Percentiles rank a stretch among this genome's conserved stretches.
These are phyloP conservation scores for Lottia scabra DNA, from an alignment of 2,888 invertebrate species.

Conservation along the genomic window DNA sequence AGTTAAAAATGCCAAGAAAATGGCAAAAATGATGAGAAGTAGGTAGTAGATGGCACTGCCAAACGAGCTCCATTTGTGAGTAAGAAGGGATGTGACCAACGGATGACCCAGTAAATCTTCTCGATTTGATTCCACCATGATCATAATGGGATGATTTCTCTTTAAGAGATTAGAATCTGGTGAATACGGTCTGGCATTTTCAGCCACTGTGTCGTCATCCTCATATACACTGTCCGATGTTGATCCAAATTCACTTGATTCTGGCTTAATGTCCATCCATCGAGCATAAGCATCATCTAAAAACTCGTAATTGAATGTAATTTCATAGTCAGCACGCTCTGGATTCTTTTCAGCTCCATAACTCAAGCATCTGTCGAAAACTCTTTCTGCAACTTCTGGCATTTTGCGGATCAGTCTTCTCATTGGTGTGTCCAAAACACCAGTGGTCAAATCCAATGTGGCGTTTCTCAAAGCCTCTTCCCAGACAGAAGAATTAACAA, in stretches of 20 bases:
- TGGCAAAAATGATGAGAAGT: conserved; percentile 69
- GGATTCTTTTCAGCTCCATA: conserved; percentile 55
- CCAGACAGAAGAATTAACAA: conserved; percentile 69
- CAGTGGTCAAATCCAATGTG: conserved; percentile 54
- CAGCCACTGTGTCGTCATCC: conserved; percentile 59
- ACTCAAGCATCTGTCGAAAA: conserved; percentile 64
- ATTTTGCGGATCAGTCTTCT: conserved; percentile 71
- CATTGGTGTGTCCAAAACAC: conserved; percentile 70
- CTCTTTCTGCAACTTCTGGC: conserved; percentile 69
- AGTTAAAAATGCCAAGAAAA: conserved; percentile 70
- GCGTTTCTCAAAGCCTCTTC: conserved; percentile 68
- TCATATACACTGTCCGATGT: conserved; percentile 60
- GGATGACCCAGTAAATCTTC: conserved; percentile 71
- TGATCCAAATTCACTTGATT: conserved; percentile 46
- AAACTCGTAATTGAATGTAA: conserved; percentile 71
- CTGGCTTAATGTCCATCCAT: conserved; percentile 51
- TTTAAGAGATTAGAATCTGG: conserved; percentile 64
- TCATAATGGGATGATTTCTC: conserved; percentile 68
- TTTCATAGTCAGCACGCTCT: conserved; percentile 58
- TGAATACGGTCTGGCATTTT: conserved; percentile 62
- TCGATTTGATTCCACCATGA: conserved; percentile 68
- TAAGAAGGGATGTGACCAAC: conserved; percentile 70
- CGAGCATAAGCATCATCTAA: conserved; percentile 71
- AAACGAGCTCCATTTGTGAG: conserved; percentile 71
- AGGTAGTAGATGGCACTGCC: conserved; percentile 71